These are phyloP conservation scores for Rhynchonycteris naso DNA, from an alignment of 2,797 vertebrate genomes.

Conservation along the genomic window DNA sequence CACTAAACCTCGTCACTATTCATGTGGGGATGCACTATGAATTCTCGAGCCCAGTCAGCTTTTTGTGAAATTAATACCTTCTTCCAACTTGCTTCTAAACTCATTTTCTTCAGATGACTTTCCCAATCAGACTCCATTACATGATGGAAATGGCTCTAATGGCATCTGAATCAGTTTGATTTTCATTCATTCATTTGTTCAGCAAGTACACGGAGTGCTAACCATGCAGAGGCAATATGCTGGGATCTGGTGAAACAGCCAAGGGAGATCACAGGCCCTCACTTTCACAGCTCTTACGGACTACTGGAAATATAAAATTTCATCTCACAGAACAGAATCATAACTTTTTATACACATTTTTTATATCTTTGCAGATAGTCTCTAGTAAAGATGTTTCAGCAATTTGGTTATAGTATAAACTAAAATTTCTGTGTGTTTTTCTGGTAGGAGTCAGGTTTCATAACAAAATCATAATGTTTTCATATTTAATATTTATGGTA, in stretches of 20 bases:
- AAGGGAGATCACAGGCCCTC: background rate
- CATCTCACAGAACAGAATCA: background rate
- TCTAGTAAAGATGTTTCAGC: background rate
- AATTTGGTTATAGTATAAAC: background rate
- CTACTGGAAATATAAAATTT: background rate
- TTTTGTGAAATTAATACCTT: background rate
- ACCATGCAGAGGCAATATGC: background rate
- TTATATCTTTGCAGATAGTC: background rate
- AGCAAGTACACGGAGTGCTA: background rate
- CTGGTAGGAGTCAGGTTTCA: constrained; percentile 17
- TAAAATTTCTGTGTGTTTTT: background rate
- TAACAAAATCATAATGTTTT: constrained; percentile 41
- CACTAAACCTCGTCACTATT: constrained; percentile 16
- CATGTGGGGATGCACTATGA: constrained; percentile 24
- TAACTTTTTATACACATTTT: background rate
- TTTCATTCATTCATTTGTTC: constrained; percentile 22
- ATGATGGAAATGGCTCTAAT: constrained; percentile 1
- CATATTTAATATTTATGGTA: constrained; percentile 55
- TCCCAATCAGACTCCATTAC: constrained; percentile 24
- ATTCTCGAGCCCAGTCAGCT: background rate
- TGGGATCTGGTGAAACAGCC: background rate
- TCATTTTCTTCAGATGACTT: constrained; percentile 41
- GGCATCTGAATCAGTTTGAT: constrained; percentile 16
- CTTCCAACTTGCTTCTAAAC: background rate
- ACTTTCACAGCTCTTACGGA: background rate